phyloP scores from a whole-genome alignment of 2,113 vertebrate species.

The Centropristis striata region DNA sequence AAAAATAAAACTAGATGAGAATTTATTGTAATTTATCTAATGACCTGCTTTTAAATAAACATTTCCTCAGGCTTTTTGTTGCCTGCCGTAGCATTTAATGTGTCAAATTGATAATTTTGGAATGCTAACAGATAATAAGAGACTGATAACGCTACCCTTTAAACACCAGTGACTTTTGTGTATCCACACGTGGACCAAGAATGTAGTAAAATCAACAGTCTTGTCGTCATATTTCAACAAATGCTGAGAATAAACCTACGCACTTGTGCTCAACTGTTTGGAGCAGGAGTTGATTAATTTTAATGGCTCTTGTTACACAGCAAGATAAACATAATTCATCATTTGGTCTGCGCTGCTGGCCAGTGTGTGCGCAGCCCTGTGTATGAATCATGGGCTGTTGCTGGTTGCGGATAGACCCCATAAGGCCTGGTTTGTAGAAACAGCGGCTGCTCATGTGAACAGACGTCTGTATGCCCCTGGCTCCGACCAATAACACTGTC shows the following conservation, averaged over 20 bases:
- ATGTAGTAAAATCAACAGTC: not conserved
- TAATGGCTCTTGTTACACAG: conserved; percentile 26
- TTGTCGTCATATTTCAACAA: conserved; percentile 37
- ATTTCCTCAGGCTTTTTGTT: not conserved
- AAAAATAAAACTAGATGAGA: not conserved
- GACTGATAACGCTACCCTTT: not conserved
- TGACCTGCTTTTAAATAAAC: conserved; percentile 2
- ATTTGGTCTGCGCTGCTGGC: not conserved
- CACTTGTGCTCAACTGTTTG: conserved; percentile 25
- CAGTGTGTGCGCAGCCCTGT: conserved; percentile 15
- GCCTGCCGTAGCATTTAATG: not conserved
- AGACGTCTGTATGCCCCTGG: conserved; percentile 60
- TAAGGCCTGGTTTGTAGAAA: conserved; percentile 44
- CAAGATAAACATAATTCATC: conserved; percentile 66
- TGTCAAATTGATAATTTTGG: not conserved
- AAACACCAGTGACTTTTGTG: conserved; percentile 1
- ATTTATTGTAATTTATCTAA: not conserved
- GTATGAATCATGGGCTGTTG: conserved; percentile 64
- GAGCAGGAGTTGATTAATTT: conserved; percentile 36
- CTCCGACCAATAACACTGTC: conserved; percentile 53
- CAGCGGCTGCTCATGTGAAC: conserved; percentile 52
- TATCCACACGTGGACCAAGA: conserved; percentile 4
- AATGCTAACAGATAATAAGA: conserved; percentile 7
- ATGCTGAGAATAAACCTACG: conserved; percentile 26
- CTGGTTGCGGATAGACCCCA: conserved; percentile 61